Base-by-base conservation (phyloP, 1,140 invertebrate genomes). In the Bradynema listronoti region DNA sequence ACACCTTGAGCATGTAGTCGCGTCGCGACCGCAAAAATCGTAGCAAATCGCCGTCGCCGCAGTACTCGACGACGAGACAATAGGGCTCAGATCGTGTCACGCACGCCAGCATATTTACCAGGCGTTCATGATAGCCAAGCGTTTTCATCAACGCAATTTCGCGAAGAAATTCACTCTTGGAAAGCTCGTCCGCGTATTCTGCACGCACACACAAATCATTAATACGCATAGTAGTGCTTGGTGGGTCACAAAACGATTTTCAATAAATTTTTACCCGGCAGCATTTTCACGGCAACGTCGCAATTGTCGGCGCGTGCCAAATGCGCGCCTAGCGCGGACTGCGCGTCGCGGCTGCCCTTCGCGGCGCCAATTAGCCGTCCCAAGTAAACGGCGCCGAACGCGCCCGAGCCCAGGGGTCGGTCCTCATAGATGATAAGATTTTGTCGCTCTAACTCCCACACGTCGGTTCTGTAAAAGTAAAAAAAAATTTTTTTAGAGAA, bases 131-230 rank as follows among this genome's bases (percentile, higher is more conserved):
- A 59, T 77, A 72, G 36, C 81, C 81, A 43, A 82, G 65, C 1
- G 61, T 72, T 66, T 82, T 82, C 81, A 82, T 82, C 66, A 82
- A 62, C 9, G 66, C 50, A 39, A 82, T 82, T 72, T 82, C 81
- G 51, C 74, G 62, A 2, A 82, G 56, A 56, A 82, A 82, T 49
- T 82, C 80, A 22, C 69, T 59, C 57, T 72, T 75, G 4, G 78
- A 73, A 14, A 66, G 32, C 2, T 77, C 73, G 25, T 79, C 78
- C 5, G 78, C 68, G 53, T 74, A 75, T 54, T 81, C 81, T 80
- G 69, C 25, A 73, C 63, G 4, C 45, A 68, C 41, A 61, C 22
- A 19, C 51, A 5, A 55, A 27, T 58, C 14, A 16, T 4, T 3
- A 61, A 58, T 5, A 16, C 14, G 7, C 33, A 16, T 11, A 33